Percentiles rank a stretch among this genome's conserved stretches.
These are phyloP conservation scores for Ochropacha duplaris DNA, from an alignment of 2,888 invertebrate genomes.

Conservation along the genomic window DNA sequence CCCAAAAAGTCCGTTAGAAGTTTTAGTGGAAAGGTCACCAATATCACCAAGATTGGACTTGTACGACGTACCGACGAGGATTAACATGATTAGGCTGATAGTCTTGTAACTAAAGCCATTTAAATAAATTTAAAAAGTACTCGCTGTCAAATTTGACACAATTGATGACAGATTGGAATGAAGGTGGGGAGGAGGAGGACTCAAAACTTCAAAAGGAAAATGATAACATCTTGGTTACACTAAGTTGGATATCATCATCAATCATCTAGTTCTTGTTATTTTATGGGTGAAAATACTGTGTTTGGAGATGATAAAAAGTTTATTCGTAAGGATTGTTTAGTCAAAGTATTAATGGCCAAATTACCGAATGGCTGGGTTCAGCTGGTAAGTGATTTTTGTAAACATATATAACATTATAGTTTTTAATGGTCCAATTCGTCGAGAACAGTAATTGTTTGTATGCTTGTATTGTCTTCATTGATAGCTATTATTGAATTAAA, in stretches of 20 bases:
- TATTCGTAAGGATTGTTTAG: conserved; percentile 47
- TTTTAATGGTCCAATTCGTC: conserved; percentile 36
- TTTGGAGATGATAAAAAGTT: conserved; percentile 49
- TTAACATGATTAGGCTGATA: too few relatives aligned
- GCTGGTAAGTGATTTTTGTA: conserved; percentile 64
- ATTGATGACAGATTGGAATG: not conserved
- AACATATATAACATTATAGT: conserved; percentile 24
- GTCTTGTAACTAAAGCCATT: too few relatives aligned
- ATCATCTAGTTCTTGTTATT: conserved; percentile 36
- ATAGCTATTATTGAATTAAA: conserved; percentile 57
- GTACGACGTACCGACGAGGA: too few relatives aligned
- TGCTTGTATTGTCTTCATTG: conserved; percentile 57
- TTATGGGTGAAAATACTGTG: conserved; percentile 24
- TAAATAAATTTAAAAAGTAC: too few relatives aligned
- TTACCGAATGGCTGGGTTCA: conserved; percentile 84
- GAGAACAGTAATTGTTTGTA: conserved; percentile 53
- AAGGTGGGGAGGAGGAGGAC: not conserved
- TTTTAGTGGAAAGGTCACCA: too few relatives aligned
- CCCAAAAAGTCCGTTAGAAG: too few relatives aligned
- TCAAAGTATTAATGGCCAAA: conserved; percentile 75
- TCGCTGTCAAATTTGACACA: conserved; percentile 19
- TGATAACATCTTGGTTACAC: conserved; percentile 33
- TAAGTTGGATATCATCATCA: conserved; percentile 21
- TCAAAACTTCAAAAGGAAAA: conserved; percentile 15
- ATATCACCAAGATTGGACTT: too few relatives aligned